Evolutionary conservation across 2,797 vertebrate species (phyloP), one percentile per base, ranked within the genome.

Genomic region (Eleutherodactylus coqui): DNA sequence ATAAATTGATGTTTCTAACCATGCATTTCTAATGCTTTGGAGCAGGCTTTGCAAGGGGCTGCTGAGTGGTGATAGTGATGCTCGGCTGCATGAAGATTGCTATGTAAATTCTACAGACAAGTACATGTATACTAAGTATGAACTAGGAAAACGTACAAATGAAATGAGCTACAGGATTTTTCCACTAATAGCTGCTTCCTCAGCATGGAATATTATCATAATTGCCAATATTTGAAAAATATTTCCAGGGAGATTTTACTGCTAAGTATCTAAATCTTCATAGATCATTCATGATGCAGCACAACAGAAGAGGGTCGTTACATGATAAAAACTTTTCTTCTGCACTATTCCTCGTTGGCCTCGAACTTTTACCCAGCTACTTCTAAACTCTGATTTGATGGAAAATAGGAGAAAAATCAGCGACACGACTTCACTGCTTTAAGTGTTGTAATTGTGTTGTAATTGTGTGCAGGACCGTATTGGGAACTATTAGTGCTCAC

Each of bases 21-120:
- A 84, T 87, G 86, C 86, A 87, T 87, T 79, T 55, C 86, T 87
- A 87, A 87, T 87, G 81, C 81, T 73, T 78, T 87, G 82, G 86
- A 84, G 51, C 41, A 64, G 86, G 75, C 82, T 84, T 73, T 84
- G 81, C 64, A 70, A 87, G 62, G 34, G 75, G 75, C 86, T 87
- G 86, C 86, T 79, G 82, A 73, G 76, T 51, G 64, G 64, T 79
- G 86, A 87, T 87, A 87, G 86, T 87, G 55, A 84, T 87, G 86
- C 86, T 87, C 45, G 67, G 75, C 82, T 87, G 86, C 86, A 73
- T 87, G 75, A 75, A 87, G 86, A 87, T 87, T 87, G 75, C 81
- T 87, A 84, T 79, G 86, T 87, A 84, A 87, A 87, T 87, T 78
- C 58, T 87, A 41, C 36, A 84, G 75, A 73, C 51, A 79, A 73